phyloP scores from a whole-genome alignment of 2,888 invertebrate genomes.

The Petrolisthes manimaculis region DNA sequence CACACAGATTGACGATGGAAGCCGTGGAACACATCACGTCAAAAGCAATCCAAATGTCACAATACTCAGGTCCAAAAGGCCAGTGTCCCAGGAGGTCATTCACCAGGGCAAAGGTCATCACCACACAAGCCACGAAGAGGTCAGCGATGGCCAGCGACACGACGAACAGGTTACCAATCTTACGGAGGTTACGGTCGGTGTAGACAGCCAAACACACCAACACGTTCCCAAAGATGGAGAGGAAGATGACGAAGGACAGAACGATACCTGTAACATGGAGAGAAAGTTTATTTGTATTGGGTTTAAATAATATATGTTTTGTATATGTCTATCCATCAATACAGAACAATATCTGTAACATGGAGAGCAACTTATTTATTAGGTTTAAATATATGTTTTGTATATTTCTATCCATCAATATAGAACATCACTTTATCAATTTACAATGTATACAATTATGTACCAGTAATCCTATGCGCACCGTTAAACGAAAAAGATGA shows the following conservation, averaged over 20 bases:
- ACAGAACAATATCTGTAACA: no score
- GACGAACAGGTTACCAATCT: constrained; percentile 83
- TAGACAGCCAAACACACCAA: constrained; percentile 97
- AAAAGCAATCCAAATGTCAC: constrained; percentile 98
- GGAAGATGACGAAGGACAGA: constrained; percentile 89
- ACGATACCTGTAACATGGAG: constrained; percentile 77
- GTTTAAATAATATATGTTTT: background rate
- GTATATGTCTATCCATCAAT: background rate
- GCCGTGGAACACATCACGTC: constrained; percentile 99
- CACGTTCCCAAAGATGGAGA: constrained; percentile 95
- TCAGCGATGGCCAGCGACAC: constrained; percentile 98
- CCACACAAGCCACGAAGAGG: constrained; percentile 94
- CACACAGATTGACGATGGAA: constrained; percentile 97
- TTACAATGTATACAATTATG: no score
- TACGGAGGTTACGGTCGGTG: constrained; percentile 90
- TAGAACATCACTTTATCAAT: no score
- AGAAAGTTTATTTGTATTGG: no score
- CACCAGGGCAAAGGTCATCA: constrained; percentile 98
- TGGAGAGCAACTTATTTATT: no score
- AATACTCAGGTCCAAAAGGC: constrained; percentile 96
- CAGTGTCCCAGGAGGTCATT: constrained; percentile 98
- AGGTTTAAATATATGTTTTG: background rate
- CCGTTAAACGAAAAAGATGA: no score
- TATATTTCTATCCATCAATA: background rate
- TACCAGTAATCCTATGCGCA: no score